Evolutionary conservation across 2,888 invertebrate genomes (phyloP), one percentile per base, ranked within the genome.

Genomic region (Cryptus viduatorius): DNA sequence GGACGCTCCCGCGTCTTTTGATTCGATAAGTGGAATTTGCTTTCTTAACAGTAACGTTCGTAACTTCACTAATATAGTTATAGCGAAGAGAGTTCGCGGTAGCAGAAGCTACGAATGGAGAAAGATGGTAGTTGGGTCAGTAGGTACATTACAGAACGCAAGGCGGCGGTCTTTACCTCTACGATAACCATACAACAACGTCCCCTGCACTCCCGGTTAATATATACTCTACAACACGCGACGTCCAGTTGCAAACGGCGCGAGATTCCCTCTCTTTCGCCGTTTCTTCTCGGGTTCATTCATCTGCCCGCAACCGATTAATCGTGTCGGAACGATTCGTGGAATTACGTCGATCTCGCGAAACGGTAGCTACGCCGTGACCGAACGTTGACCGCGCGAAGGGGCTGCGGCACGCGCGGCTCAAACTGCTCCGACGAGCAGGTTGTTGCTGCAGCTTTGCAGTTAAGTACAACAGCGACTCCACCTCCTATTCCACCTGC

Each of bases 231-330:
- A 56, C 56, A 12, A 19, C 19, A 10, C 56, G 56, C 56, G 24
- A 48, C 14, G 46, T 48, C 46, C 46, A 14, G 10, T 12, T 14
- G 24, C 10, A 24, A 12, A 3, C 24, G 56, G 24, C 19, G 56
- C 19, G 56, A 19, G 19, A 24, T 4, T 24, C 19, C 19, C 56
- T 56, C 24, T 37, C 37, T 56, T 1, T 12, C 29, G 80, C 72
- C 56, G 72, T 64, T 50, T 65, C 71, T 64, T 59, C 76, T 72
- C 78, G 68, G 81, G 87, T 87, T 87, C 86, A 87, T 87, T 87
- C 87, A 87, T 87, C 84, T 61, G 67, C 77, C 75, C 65, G 61
- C 46, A 69, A 59, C 75, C 78, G 82, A 86, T 86, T 85, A 85
- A 86, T 85, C 86, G 86, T 82, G 75, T 77, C 68, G 80, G 65